Evolutionary conservation across 2,113 vertebrate genomes (phyloP), one percentile per base, ranked within the genome.

Genomic region (Arvicanthis niloticus): DNA sequence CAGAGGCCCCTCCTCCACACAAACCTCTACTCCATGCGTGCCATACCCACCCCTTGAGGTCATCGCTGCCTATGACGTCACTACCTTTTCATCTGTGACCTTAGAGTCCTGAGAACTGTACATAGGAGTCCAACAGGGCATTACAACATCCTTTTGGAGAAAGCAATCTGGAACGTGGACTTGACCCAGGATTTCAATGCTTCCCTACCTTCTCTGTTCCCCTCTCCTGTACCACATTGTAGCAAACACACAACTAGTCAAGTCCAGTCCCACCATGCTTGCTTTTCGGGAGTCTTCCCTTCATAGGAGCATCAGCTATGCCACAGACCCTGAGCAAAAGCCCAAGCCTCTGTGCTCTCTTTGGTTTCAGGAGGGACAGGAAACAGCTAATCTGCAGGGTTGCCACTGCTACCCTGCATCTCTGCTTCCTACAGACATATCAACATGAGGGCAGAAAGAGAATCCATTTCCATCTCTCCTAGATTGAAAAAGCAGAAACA

Each of bases 351-450:
- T 84, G 60, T 68, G 40, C 31, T 65, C 45, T 24, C 34, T 72
- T 37, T 60, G 21, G 40, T 82, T 97, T 92, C 73, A 85, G 45
- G 16, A 40, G 10, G 24, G 76, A 86, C n/a, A 3, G 75, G 34
- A 51, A 86, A 77, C 53, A 9, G 16, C 8, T 93, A 31, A 31
- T 29, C 48, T 53, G 8, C 16, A n/a, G 42, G 5, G 53, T 0
- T 1, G 29, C 1, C 9, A 1, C 10, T 12, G 13, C 15, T 42
- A 56, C 15, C 31, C 34, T 9, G 0, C 2, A 2, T 78, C 73
- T 24, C 91, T 51, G 31, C 21, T n/a, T 45, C 26, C 26, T 3
- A 2, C 17, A 22, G 67, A 81, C 29, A 34, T 10, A 31, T 7
- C 40, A 15, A 42, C 73, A 29, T 0, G 7, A 85, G 34, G 21